Percentiles rank a stretch among this genome's conserved stretches.
Evolutionary conservation across 2,113 vertebrate species (phyloP).

Genomic region (Melanerpes formicivorus): DNA sequence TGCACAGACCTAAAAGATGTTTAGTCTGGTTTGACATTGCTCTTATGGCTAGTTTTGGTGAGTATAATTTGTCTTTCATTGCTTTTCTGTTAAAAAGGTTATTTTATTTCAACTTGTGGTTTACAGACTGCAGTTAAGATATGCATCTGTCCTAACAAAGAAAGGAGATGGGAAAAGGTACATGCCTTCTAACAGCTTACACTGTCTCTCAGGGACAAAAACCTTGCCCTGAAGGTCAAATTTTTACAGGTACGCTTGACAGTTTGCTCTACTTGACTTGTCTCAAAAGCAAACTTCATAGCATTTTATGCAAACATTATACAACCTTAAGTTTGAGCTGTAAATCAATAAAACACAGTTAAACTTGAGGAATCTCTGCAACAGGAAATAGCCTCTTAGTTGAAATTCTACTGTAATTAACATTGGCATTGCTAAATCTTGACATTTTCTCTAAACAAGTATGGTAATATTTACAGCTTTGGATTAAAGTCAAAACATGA

Average conservation of each 20-base stretch:
- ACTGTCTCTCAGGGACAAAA: not conserved
- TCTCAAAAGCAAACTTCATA: slow-evolving; percentile 26
- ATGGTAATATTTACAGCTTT: not conserved
- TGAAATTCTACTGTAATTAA: slow-evolving; percentile 12
- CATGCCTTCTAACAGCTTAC: not conserved
- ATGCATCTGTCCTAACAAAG: not conserved
- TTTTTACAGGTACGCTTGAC: slow-evolving; percentile 2
- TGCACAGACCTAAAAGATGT: not conserved
- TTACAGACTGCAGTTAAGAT: not conserved
- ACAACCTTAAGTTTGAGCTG: slow-evolving; percentile 4
- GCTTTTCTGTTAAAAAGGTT: not conserved
- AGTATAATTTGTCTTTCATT: not conserved
- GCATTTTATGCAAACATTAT: slow-evolving; percentile 39
- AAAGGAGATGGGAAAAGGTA: not conserved
- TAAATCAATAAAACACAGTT: slow-evolving; percentile 10
- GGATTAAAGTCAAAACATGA: not conserved
- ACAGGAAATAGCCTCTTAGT: not conserved
- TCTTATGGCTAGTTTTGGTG: not conserved
- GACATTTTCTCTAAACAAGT: not conserved
- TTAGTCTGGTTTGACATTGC: not conserved
- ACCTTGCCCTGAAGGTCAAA: slow-evolving; percentile 13
- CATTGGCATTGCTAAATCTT: not conserved
- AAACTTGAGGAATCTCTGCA: not conserved
- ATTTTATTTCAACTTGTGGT: not conserved
- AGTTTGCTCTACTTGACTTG: not conserved